phyloP scores from a whole-genome alignment of 2,797 vertebrate species.

The Enteromius paludinosus region DNA sequence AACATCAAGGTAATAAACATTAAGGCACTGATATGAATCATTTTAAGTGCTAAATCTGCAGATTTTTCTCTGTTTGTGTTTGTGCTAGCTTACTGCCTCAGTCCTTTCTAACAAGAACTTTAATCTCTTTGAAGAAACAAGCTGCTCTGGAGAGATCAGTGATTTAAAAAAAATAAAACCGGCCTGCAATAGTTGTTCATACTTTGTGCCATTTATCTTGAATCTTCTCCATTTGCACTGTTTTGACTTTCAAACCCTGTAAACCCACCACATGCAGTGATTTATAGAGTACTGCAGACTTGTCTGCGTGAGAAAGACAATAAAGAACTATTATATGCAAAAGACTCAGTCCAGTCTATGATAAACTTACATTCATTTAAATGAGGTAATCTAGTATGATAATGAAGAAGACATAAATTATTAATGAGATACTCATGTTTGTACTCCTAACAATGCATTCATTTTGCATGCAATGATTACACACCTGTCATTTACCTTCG shows the following conservation, averaged over 20 bases:
- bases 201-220: neutral
- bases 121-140: slow-evolving; percentile 2
- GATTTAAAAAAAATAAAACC: neutral
- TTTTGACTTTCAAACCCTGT: neutral
- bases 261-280: neutral
- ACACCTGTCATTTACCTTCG: neutral
- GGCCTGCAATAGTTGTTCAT: neutral
- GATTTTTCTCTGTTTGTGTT: neutral
- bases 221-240: slow-evolving; percentile 4
- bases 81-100: neutral
- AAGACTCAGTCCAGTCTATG: neutral
- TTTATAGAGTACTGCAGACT: neutral
- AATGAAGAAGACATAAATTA: neutral
- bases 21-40: neutral
- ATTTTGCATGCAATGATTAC: neutral
- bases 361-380: neutral
- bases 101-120: neutral
- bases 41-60: neutral
- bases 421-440: neutral
- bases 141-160: neutral
- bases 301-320: neutral
- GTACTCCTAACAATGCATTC: neutral
- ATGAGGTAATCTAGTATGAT: neutral
- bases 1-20: neutral
- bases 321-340: neutral